phyloP scores from a whole-genome alignment of 2,797 vertebrate species.

The Pangasius krempfi region DNA sequence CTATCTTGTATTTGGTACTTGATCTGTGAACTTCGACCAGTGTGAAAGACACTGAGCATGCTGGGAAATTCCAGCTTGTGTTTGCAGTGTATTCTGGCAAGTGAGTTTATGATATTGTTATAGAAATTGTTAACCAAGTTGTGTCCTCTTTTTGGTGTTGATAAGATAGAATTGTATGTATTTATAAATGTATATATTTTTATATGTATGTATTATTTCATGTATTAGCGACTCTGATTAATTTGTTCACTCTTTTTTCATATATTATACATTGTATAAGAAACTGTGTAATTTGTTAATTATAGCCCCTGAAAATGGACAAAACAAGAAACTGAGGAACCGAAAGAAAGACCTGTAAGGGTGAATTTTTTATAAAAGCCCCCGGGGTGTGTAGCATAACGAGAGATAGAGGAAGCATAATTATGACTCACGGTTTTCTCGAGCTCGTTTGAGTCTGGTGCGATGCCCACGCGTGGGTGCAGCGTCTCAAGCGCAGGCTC shows the following conservation, averaged over 20 bases:
- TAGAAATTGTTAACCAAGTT: too few species aligned
- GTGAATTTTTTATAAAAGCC: constrained; percentile 19
- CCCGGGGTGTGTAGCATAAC: constrained; percentile 8
- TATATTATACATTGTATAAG: not conserved
- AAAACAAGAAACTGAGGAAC: constrained; percentile 6
- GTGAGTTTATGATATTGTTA: not conserved
- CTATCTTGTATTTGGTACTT: not conserved
- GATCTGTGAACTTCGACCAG: not conserved
- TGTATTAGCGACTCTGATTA: not conserved
- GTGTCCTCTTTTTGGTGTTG: not conserved
- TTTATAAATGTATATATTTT: not conserved
- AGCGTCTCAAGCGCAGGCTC: not conserved
- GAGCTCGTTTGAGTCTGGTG: not conserved
- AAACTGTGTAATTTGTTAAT: not conserved
- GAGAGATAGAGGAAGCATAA: constrained; percentile 33
- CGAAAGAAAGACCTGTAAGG: constrained; percentile 17
- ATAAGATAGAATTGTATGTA: not conserved
- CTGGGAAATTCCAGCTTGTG: too few species aligned
- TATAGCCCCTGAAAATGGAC: not conserved
- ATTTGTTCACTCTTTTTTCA: not conserved
- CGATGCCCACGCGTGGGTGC: constrained; percentile 14
- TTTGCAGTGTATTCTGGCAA: too few species aligned
- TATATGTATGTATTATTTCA: not conserved
- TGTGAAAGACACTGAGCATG: too few species aligned
- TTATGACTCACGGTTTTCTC: constrained; percentile 46